Conservation (phyloP, 2,888 invertebrate genomes). For the Gastracanthus pulcherrimus region DNA sequence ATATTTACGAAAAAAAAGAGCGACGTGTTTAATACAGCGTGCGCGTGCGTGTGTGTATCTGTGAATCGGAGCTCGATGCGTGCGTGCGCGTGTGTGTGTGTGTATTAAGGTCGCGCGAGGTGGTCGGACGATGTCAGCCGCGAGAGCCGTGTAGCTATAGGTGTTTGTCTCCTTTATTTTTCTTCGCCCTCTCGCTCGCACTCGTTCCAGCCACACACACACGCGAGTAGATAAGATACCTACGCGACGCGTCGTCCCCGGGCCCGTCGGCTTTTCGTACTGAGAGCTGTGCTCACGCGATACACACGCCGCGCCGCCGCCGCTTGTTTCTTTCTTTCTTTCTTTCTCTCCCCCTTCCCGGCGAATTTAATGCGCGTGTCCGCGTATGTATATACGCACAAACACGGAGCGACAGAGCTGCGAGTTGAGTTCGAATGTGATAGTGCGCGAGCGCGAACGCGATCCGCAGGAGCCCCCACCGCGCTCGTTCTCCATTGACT, state of each 20-base stretch:
- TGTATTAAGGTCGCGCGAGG: conserved; percentile 52
- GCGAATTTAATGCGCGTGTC: no score
- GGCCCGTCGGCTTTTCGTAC: conserved; percentile 11
- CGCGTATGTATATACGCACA: no score
- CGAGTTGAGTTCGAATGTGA: no score
- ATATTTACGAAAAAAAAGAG: not conserved
- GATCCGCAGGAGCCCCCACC: no score
- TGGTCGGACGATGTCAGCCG: conserved; percentile 56
- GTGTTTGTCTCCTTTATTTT: conserved; percentile 28
- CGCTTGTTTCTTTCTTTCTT: not conserved
- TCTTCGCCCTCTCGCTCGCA: conserved; percentile 51
- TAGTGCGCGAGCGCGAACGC: no score
- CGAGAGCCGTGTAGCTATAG: conserved; percentile 28
- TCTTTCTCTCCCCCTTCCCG: not conserved
- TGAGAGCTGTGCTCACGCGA: not conserved
- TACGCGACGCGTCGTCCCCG: not conserved
- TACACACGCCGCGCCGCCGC: not conserved
- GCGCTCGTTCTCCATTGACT: no score
- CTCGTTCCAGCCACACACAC: conserved; percentile 45
- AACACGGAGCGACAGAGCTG: no score
- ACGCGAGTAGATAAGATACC: not conserved
- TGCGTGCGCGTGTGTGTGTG: not conserved
- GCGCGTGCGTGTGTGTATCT: not conserved
- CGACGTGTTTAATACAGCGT: not conserved
- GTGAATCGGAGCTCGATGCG: not conserved